These are phyloP conservation scores for Diploscapter pachys DNA, from an alignment of 1,140 invertebrate genomes.

Conservation along the genomic window DNA sequence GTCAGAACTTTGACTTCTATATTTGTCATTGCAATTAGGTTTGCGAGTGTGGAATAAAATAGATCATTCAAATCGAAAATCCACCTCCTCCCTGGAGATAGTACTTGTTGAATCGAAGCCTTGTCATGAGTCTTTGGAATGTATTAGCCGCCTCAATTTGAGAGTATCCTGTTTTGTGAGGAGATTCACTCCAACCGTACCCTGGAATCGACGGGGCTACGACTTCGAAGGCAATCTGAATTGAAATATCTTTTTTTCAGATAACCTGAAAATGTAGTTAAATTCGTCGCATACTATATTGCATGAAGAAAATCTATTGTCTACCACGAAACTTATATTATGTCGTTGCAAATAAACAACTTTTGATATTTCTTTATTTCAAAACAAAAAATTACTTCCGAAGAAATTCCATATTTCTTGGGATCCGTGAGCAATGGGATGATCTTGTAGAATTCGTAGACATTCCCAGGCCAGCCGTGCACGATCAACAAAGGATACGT, in stretches of 20 bases:
- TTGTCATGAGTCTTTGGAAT: slow-evolving; percentile 79
- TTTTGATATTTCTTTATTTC: no score
- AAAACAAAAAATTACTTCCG: slow-evolving; percentile 13
- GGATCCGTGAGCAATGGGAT: slow-evolving; percentile 69
- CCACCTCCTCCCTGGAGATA: slow-evolving; percentile 74
- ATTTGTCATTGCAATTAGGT: background rate
- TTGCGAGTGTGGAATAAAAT: background rate
- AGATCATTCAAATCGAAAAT: background rate
- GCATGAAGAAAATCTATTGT: slow-evolving; percentile 17
- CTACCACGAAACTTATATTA: no score
- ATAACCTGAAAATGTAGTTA: no score
- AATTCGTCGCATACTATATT: background rate
- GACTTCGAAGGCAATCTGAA: slow-evolving; percentile 73
- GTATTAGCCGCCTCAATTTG: slow-evolving; percentile 69
- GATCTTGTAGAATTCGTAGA: slow-evolving; percentile 79
- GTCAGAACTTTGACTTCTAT: slow-evolving; percentile 51
- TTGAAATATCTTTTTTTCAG: slow-evolving; percentile 2
- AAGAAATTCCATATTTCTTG: slow-evolving; percentile 51
- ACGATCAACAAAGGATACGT: slow-evolving; percentile 70
- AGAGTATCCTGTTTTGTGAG: slow-evolving; percentile 61
- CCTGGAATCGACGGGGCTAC: slow-evolving; percentile 77
- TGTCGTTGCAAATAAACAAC: no score
- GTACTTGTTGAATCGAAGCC: slow-evolving; percentile 72
- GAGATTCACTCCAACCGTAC: slow-evolving; percentile 76
- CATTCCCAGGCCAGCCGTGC: slow-evolving; percentile 85